Evolutionary conservation across 2,888 invertebrate species (phyloP).

Genomic region (Augiades crinisus): DNA sequence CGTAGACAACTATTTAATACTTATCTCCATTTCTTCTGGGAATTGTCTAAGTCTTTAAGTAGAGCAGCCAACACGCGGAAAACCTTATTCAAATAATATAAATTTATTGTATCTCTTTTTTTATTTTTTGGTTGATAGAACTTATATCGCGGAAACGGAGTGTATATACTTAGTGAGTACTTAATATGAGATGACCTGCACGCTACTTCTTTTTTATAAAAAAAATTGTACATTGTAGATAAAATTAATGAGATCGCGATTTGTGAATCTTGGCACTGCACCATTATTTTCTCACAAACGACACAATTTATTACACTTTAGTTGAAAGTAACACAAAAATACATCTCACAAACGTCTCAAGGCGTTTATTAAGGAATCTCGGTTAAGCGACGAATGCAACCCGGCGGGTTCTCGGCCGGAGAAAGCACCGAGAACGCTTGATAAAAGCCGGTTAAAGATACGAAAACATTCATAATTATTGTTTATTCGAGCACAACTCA

Average conservation of each 20-base stretch:
- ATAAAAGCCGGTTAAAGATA: conserved; percentile 28
- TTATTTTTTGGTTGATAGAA: no score
- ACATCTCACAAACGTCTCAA: conserved; percentile 9
- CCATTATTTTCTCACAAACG: conserved; percentile 1
- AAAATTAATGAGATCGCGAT: conserved; percentile 10
- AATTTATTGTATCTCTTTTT: no score
- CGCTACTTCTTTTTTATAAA: no score
- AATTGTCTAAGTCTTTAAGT: no score
- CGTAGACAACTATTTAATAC: no score
- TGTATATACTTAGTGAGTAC: no score
- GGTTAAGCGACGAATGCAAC: conserved; percentile 17
- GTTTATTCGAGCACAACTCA: conserved; percentile 26
- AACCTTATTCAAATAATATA: no score
- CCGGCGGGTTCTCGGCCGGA: conserved; percentile 14
- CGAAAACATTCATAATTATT: conserved; percentile 35
- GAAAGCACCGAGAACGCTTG: conserved; percentile 29
- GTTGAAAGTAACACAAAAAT: conserved; percentile 16
- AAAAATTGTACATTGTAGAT: no score
- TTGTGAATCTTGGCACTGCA: neutral
- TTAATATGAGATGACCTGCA: no score
- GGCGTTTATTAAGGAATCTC: conserved; percentile 22
- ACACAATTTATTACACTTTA: conserved; percentile 7
- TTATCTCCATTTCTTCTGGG: no score
- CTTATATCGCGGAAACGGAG: no score
- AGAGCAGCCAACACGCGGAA: no score